Conservation (phyloP, 2,113 vertebrate genomes). For the Azemiops feae region DNA sequence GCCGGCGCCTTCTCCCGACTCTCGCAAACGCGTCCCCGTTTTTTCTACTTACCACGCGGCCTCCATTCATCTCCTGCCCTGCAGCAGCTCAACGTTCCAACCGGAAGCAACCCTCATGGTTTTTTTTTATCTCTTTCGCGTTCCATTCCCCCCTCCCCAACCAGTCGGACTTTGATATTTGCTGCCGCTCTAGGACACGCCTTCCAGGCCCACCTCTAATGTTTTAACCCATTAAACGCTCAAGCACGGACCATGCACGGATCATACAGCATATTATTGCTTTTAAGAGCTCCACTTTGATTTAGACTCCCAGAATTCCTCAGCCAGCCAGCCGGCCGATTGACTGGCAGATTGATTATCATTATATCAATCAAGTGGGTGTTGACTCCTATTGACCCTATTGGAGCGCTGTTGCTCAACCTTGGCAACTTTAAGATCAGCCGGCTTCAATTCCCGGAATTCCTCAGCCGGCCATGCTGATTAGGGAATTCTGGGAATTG, state of each 20-base stretch:
- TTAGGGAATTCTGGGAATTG: too few relatives aligned
- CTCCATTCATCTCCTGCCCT: constrained; percentile 3
- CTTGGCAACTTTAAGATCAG: too few relatives aligned
- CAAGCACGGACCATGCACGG: neutral
- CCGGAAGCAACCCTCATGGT: constrained; percentile 3
- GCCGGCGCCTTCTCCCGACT: neutral
- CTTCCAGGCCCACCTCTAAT: neutral
- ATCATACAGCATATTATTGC: neutral
- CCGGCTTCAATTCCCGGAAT: neutral
- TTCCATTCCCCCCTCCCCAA: neutral
- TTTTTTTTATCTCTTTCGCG: neutral
- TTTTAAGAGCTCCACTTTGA: neutral
- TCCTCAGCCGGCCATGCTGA: too few relatives aligned
- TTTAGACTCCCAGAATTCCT: neutral
- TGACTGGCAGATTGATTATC: too few relatives aligned
- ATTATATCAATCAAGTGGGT: neutral
- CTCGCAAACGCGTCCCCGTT: neutral
- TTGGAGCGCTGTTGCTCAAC: too few relatives aligned
- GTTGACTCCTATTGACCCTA: neutral
- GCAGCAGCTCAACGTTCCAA: constrained; percentile 2
- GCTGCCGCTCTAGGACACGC: neutral
- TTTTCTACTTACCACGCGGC: neutral
- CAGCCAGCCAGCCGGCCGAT: too few relatives aligned
- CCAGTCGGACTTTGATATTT: too few relatives aligned
- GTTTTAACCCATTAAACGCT: neutral